phyloP scores from a whole-genome alignment of 2,888 invertebrate genomes.

The Mactromeris polynyma region DNA sequence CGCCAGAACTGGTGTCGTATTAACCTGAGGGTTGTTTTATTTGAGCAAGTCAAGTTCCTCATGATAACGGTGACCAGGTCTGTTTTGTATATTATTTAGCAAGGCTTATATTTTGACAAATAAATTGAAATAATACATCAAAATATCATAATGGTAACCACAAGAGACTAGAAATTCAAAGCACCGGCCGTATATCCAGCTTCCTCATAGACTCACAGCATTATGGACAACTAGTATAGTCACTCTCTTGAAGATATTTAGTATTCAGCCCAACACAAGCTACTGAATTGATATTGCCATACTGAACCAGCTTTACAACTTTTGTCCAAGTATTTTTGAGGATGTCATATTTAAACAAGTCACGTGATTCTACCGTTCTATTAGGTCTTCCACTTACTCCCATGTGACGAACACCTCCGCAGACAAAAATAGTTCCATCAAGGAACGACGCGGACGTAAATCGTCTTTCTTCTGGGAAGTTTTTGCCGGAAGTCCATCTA shows the following conservation, averaged over 20 bases:
- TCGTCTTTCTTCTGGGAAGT: constrained; percentile 83
- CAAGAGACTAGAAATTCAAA: too few relatives aligned
- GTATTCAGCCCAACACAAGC: constrained; percentile 75
- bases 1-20: too few relatives aligned
- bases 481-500: constrained; percentile 89
- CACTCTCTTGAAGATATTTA: constrained; percentile 75
- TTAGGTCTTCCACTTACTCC: constrained; percentile 69
- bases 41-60: too few relatives aligned
- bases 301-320: constrained; percentile 76
- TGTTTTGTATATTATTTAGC: too few relatives aligned
- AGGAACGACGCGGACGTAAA: constrained; percentile 68
- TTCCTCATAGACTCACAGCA: too few relatives aligned
- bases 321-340: constrained; percentile 74
- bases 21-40: too few relatives aligned
- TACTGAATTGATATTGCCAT: constrained; percentile 75
- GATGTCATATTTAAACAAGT: constrained; percentile 79
- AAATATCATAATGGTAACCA: too few relatives aligned
- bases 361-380: constrained; percentile 78
- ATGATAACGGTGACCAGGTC: too few relatives aligned
- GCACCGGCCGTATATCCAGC: too few relatives aligned
- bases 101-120: too few relatives aligned
- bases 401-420: constrained; percentile 78
- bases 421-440: constrained; percentile 76
- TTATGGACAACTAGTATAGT: constrained; percentile 67
- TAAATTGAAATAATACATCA: too few relatives aligned